Conservation (phyloP, 2,797 vertebrate genomes). For the Streptopelia turtur region DNA sequence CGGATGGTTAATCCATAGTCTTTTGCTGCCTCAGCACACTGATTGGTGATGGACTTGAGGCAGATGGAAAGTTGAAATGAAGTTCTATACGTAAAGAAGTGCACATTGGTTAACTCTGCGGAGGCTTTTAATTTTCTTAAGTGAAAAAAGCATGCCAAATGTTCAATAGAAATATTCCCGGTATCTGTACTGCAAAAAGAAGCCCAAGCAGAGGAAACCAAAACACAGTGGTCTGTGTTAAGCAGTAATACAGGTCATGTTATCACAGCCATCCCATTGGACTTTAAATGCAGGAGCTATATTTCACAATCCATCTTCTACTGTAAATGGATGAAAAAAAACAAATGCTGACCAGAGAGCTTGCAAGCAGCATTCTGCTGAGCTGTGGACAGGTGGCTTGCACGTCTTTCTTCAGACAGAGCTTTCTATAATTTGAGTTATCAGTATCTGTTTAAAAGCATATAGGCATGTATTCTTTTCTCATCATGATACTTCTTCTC, state of each 20-base stretch:
- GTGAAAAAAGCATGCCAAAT: not conserved
- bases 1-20: slow-evolving; percentile 64
- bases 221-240: not conserved
- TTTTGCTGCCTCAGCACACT: slow-evolving; percentile 65
- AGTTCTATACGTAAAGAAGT: not conserved
- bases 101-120: not conserved
- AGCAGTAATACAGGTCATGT: not conserved
- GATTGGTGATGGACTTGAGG: slow-evolving; percentile 50
- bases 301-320: not conserved
- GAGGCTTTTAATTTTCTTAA: slow-evolving; percentile 32
- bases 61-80: slow-evolving; percentile 42
- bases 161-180: not conserved
- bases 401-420: not conserved
- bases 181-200: not conserved
- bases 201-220: not conserved
- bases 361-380: not conserved
- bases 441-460: not conserved
- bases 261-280: not conserved
- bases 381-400: not conserved
- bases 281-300: not conserved
- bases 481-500: not conserved
- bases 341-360: not conserved
- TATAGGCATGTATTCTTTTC: not conserved
- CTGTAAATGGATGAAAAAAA: not conserved
- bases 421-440: not conserved